Conservation (phyloP, 2,113 vertebrate species). For the Aepyceros melampus region DNA sequence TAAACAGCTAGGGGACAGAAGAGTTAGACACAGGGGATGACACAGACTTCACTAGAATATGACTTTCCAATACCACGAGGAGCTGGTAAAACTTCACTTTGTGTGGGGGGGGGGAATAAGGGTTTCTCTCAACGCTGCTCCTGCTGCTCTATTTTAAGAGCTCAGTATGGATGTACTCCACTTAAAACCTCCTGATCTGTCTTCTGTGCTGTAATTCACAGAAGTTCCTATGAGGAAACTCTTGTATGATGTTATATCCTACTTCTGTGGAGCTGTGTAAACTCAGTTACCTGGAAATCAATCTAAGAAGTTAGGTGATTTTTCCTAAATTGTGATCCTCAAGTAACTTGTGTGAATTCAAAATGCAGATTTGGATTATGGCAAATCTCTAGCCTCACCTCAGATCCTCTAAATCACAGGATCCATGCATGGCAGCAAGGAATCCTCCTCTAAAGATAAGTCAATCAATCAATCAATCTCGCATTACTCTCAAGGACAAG, state of each 20-base stretch:
- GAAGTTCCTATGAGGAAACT: neutral
- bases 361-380: neutral
- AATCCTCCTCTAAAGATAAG: neutral
- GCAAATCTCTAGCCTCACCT: neutral
- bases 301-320: neutral
- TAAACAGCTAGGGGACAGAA: neutral
- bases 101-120: fast-evolving
- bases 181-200: neutral
- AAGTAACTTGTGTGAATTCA: neutral
- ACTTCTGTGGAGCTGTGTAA: neutral
- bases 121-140: neutral
- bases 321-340: neutral
- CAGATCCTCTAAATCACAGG: neutral
- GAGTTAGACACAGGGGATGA: neutral
- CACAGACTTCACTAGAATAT: neutral
- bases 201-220: neutral
- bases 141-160: neutral
- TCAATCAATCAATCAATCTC: neutral
- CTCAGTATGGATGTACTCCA: too few species aligned
- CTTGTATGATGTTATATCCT: too few species aligned
- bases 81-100: neutral
- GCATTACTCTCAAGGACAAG: neutral
- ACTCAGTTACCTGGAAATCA: neutral
- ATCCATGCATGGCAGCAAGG: neutral
- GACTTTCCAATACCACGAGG: neutral